These are phyloP conservation scores for Reinhardtius hippoglossoides DNA, from an alignment of 2,113 vertebrate species.

Conservation along the genomic window DNA sequence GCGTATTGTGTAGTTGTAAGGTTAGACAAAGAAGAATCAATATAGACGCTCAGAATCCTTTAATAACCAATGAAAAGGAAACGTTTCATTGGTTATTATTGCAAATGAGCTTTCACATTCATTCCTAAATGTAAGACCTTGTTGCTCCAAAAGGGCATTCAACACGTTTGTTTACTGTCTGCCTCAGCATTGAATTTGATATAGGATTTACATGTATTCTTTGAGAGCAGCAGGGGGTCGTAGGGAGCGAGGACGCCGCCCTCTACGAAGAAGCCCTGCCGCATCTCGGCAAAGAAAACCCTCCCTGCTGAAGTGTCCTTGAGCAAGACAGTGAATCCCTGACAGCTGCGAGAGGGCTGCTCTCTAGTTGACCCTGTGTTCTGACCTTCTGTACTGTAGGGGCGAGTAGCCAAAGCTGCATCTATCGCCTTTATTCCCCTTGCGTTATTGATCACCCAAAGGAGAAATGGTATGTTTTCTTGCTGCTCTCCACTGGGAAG, in stretches of 20 bases:
- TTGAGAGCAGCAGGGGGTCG: slow-evolving; percentile 2
- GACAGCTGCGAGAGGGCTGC: slow-evolving; percentile 30
- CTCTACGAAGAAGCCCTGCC: slow-evolving; percentile 6
- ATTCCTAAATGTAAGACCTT: slow-evolving; percentile 33
- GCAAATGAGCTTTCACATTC: not conserved
- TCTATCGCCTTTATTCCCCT: slow-evolving; percentile 14
- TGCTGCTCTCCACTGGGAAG: slow-evolving; percentile 30
- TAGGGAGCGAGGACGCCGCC: not conserved
- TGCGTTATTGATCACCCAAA: slow-evolving; percentile 62
- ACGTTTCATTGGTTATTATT: not conserved
- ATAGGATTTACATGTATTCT: slow-evolving; percentile 3
- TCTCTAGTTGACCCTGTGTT: slow-evolving; percentile 55
- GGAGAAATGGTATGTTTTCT: slow-evolving; percentile 37
- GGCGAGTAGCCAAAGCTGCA: slow-evolving; percentile 30
- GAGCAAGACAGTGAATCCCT: slow-evolving; percentile 55
- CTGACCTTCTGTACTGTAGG: slow-evolving; percentile 52
- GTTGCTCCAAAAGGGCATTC: not conserved
- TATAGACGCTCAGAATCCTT: not conserved
- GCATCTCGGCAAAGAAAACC: not conserved
- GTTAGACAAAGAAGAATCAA: slow-evolving; percentile 1
- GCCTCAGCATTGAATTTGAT: not conserved
- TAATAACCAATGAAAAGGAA: not conserved
- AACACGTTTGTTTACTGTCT: slow-evolving; percentile 4
- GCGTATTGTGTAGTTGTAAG: not conserved
- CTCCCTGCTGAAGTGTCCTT: slow-evolving; percentile 56